Base-by-base conservation (phyloP, 2,113 vertebrate species). In the Fulica atra region DNA sequence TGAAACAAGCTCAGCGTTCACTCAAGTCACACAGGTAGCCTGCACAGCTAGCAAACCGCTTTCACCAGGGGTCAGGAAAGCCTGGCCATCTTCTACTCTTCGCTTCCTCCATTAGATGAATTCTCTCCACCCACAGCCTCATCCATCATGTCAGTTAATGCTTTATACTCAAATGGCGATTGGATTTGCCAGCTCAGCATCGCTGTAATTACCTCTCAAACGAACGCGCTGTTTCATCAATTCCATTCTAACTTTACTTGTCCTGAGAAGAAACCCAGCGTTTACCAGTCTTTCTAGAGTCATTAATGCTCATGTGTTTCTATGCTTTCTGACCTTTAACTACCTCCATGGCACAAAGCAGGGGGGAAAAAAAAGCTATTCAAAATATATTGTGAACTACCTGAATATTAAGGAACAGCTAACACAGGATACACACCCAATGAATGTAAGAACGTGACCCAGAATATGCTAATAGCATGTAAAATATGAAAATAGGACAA, bases 21-120 rank as follows among this genome's bases (percentile, higher is more conserved):
- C 16, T 44, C 8, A 56, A 80, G 51, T 70, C 59, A 38, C 10
- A 69, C 0, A 63, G 31, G 90, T 56, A 93, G 93, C 44, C 53
- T 68, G 64, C 79, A 73, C 36, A 81, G 76, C 48, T 73, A 76
- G 72, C 74, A 93, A 95, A 73, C 72, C 54, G 65, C 71, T 89
- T 78, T 79, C 69, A 79, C 63, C 61, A 82, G 71, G 60, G 80
- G 82, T 89, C 91, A 92, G 4, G 16, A 92, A 94, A 97, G 71
- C 57, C 82, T 85, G 44, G 88, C 38, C 88, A 33, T 44, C 76
- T 91, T 83, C 88, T 87, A 69, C 79, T 96, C 94, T 92, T 95
- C 91, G 74, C 81, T 96, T 96, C 66, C 95, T 89, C 93, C 95
- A 95, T 96, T 92, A 97, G 77, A 93, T 69, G 79, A 35, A 94